Percentiles rank a stretch among this genome's conserved stretches.
phyloP scores from a whole-genome alignment of 2,888 invertebrate genomes.

The Kryphioiulus occultus region DNA sequence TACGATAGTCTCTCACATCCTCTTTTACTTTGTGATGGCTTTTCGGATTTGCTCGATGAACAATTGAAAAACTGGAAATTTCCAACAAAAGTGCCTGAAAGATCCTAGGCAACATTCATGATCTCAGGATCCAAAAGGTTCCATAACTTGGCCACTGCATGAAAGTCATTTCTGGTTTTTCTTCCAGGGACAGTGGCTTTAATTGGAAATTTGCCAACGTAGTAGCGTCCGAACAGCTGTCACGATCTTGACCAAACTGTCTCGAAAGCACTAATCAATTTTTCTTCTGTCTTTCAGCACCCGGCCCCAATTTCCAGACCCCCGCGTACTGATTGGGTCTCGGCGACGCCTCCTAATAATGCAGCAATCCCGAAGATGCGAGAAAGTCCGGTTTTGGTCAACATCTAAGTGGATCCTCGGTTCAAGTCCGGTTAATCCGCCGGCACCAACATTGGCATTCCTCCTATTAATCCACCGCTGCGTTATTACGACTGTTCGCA shows the following conservation, averaged over 20 bases:
- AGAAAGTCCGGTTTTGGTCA: not conserved
- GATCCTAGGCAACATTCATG: no score
- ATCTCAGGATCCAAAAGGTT: no score
- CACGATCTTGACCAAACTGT: not conserved
- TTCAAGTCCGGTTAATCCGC: not conserved
- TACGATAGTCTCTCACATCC: not conserved
- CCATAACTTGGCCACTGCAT: no score
- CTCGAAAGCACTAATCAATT: not conserved
- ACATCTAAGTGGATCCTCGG: not conserved
- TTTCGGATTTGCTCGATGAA: not conserved
- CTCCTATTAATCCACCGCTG: not conserved
- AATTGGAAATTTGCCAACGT: no score
- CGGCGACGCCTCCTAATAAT: constrained; percentile 69
- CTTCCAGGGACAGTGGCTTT: no score
- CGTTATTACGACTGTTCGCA: not conserved
- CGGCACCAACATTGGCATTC: not conserved
- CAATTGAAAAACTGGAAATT: no score
- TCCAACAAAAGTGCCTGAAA: no score
- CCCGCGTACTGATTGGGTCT: constrained; percentile 63
- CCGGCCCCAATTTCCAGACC: constrained; percentile 64
- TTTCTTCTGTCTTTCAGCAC: constrained; percentile 54
- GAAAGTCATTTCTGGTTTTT: no score
- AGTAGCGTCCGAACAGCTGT: not conserved
- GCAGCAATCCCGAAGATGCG: not conserved
- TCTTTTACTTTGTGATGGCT: not conserved